Base-by-base conservation (phyloP, 1,140 invertebrate species). In the Aphidius ervi region DNA sequence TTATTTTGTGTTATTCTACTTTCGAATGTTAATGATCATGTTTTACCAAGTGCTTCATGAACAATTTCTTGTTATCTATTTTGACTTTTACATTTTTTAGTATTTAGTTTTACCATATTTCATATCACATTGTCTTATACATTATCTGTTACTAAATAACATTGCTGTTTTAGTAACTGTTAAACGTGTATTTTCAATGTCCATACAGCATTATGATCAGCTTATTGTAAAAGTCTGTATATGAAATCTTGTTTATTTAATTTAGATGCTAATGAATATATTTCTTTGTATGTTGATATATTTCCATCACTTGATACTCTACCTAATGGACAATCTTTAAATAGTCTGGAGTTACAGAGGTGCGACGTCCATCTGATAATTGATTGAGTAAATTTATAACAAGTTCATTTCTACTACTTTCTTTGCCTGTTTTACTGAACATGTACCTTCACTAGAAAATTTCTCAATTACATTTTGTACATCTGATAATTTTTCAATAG, bases 221-320 rank as follows among this genome's bases (percentile, higher is more conserved):
- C 94, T 59, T 97, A 79, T 75, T 95, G 89, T 88, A 97, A 93
- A 73, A 98, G 97, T 77, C 94, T 92, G 77, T 97, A 98, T 62
- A 97, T 87, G 47, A 98, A 83, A 76, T 97, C 94, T 1, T 94
- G 95, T 73, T 97, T 91, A 72, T 97, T 95, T 42, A 97, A 80
- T 78, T 97, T 94, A 5, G 92, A 93, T 2, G 94, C 94, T 9
- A 98, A 81, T 0, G 93, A 91, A 78, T 94, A 97, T 5, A 98
- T 83, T 79, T 97, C 95, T 74, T 92, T 93, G 72, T 98, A 97
- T 0, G 94, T 97, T 6, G 92, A 92, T 41, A 95, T 79, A 67
- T 88, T 91, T 16, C 89, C 90, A 1, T 91, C 93, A 31, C 90
- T 89, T 5, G 93, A 92, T 48, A 88, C 85, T 74, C 89, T 89